Conservation (phyloP, 2,888 invertebrate species). For the Gymnosoma rotundatum region DNA sequence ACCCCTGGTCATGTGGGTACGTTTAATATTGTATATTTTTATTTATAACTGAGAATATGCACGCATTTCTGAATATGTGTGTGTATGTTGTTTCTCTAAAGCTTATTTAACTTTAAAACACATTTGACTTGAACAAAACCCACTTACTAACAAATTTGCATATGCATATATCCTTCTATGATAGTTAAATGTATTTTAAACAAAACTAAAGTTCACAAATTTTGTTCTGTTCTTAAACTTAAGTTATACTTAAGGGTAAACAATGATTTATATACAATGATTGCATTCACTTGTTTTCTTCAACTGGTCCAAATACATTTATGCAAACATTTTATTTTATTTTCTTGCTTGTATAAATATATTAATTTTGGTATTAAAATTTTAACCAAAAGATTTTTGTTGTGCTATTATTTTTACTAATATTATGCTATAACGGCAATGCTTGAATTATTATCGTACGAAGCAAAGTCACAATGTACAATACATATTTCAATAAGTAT, state of each 20-base stretch:
- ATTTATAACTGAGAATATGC: not conserved
- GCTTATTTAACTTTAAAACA: conserved; percentile 49
- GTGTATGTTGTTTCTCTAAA: not conserved
- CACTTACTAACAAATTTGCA: not conserved
- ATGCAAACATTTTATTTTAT: conserved; percentile 13
- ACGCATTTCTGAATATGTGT: not conserved
- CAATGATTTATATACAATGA: conserved; percentile 68
- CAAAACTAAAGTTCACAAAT: conserved; percentile 50
- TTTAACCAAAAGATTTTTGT: conserved; percentile 30
- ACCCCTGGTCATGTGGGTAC: too few species aligned
- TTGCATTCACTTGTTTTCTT: conserved; percentile 20
- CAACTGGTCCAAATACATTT: conserved; percentile 28
- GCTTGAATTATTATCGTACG: conserved; percentile 56
- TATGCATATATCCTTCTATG: conserved; percentile 1
- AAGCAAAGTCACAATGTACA: conserved; percentile 24
- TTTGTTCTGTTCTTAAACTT: conserved; percentile 52
- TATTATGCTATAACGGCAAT: conserved; percentile 38
- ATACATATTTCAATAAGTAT: not conserved
- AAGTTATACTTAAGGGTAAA: conserved; percentile 53
- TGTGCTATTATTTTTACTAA: conserved; percentile 18
- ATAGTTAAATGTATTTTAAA: conserved; percentile 18
- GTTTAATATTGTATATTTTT: too few species aligned
- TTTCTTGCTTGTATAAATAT: conserved; percentile 35
- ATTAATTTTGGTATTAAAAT: conserved; percentile 55
- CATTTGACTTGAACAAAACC: conserved; percentile 57